Base-by-base conservation (phyloP, 2,797 vertebrate species). In the Epinephelus malabaricus region DNA sequence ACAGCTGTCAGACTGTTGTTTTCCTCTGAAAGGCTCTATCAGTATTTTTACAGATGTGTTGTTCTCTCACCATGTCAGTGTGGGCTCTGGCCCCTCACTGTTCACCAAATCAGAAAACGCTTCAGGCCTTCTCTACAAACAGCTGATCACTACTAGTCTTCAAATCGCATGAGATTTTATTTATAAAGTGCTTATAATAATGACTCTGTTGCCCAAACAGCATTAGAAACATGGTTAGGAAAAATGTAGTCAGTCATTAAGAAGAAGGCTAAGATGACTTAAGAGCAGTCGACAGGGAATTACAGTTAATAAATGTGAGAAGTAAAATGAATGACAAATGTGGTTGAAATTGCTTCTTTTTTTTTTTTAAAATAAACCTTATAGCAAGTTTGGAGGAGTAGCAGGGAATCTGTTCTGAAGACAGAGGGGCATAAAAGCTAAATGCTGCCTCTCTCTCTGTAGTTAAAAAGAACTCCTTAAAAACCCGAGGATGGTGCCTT, bases 1-100 rank as follows among this genome's bases (percentile, higher is more conserved):
- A 63, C 90, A 89, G 88, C 82, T 88, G 88, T 68, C 84, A 65
- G 76, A 56, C 77, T 51, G 71, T 78, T 86, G 81, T 86, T 85
- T 81, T 81, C 55, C 69, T 85, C 79, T 54, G 63, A 74, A 68
- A 43, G 58, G 21, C 56, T 81, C 63, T 54, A 85, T 93, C 89
- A 81, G 78, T 93, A 78, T 92, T 92, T 90, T 88, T 76, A 92
- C 91, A 93, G 90, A 90, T 90, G 91, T 86, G 85, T 76, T 86
- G 82, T 86, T 87, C 80, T 80, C 79, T 58, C 71, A 68, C 77
- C 77, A 46, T 40, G 85, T 77, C 78, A 17, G 66, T 75, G 78
- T 77, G 85, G 64, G 69, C 64, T 12, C 25, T 1, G 79, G 18
- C 79, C 84, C 63, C 85, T 73, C 46, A 27, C 86, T 69, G 82